Conservation (phyloP, 2,113 vertebrate species). For the Macrotus californicus region DNA sequence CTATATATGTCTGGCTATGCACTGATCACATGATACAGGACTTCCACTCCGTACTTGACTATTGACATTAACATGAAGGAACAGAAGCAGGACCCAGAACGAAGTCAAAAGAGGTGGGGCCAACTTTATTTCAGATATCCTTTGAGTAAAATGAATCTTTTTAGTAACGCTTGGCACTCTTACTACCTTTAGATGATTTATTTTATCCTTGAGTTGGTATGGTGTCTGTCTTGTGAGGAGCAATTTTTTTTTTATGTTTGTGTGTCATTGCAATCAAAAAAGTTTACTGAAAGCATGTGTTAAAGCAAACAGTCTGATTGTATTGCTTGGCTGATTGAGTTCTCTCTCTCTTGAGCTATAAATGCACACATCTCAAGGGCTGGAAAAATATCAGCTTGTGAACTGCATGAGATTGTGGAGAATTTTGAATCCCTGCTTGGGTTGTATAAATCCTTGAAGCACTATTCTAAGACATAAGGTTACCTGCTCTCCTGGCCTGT, state of each 20-base stretch:
- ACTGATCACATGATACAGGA: background rate
- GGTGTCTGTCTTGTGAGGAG: background rate
- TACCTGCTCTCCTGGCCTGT: background rate
- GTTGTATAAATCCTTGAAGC: background rate
- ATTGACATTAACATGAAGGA: background rate
- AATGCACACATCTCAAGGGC: slow-evolving; percentile 10
- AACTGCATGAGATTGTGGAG: background rate
- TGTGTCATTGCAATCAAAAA: slow-evolving; percentile 19
- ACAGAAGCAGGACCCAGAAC: background rate
- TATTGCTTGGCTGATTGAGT: slow-evolving; percentile 43
- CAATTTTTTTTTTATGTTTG: background rate
- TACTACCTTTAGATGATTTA: background rate
- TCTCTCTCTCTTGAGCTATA: background rate
- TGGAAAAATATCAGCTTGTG: slow-evolving; percentile 24
- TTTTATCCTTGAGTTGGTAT: slow-evolving; percentile 36
- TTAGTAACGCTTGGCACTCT: background rate
- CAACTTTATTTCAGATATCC: background rate
- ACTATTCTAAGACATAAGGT: background rate
- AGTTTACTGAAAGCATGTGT: slow-evolving; percentile 17
- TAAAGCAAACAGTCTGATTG: slow-evolving; percentile 52
- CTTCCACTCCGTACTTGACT: background rate
- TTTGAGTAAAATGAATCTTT: background rate
- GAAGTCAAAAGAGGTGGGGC: background rate
- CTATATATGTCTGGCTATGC: background rate
- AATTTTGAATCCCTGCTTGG: slow-evolving; percentile 15